A percentile compares a stretch with the other conserved stretches of the same genome.
Evolutionary conservation across 2,888 invertebrate species (phyloP).

Genomic region (Drosophila robusta): DNA sequence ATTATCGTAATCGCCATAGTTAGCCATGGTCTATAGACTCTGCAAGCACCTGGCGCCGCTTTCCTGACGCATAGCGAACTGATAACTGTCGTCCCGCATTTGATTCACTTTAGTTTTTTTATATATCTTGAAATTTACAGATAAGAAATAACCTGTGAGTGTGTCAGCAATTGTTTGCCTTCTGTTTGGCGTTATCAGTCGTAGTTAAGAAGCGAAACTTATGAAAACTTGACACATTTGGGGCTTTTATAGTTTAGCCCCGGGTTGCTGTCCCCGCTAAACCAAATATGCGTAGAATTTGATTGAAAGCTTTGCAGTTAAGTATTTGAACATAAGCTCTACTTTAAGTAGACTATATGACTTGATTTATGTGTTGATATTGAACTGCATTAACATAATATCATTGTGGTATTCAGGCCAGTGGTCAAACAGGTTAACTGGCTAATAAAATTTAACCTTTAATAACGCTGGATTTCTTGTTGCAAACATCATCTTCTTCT

Average conservation of each 20-base stretch:
- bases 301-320: constrained; percentile 36
- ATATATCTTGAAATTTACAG: constrained; percentile 42
- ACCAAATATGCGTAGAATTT: neutral
- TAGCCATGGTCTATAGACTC: constrained; percentile 67
- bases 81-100: constrained; percentile 49
- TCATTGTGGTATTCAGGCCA: no score
- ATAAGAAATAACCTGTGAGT: constrained; percentile 46
- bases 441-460: no score
- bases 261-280: constrained; percentile 56
- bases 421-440: no score
- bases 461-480: no score
- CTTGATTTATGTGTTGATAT: neutral
- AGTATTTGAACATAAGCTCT: neutral
- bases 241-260: constrained; percentile 15
- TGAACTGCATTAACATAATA: no score
- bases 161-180: constrained; percentile 52
- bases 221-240: constrained; percentile 8
- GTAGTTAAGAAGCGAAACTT: constrained; percentile 14
- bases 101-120: constrained; percentile 1
- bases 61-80: constrained; percentile 63
- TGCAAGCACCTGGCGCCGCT: constrained; percentile 28
- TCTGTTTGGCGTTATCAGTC: constrained; percentile 28
- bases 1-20: constrained; percentile 83
- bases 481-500: no score
- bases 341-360: neutral